These are phyloP conservation scores for Gasteruption jaculator DNA, from an alignment of 2,888 invertebrate species.

Conservation along the genomic window DNA sequence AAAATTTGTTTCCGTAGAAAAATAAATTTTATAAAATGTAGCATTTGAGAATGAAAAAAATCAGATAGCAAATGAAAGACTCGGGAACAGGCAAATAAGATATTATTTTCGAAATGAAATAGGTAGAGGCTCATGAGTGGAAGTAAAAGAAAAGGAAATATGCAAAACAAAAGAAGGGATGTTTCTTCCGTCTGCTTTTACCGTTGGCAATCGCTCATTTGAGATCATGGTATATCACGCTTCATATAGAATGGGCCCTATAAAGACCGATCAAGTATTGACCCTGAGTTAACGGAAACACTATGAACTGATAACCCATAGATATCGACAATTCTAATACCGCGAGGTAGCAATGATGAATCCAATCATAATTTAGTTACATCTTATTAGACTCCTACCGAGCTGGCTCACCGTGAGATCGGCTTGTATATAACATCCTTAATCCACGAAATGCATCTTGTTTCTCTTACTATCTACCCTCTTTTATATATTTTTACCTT, in stretches of 20 bases:
- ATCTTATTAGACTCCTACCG: slow-evolving; percentile 51
- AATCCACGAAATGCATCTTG: slow-evolving; percentile 45
- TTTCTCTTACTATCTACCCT: slow-evolving; percentile 25
- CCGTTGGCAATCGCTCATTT: slow-evolving; percentile 45
- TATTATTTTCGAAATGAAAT: too few species aligned
- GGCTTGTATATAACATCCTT: slow-evolving; percentile 44
- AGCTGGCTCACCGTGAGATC: slow-evolving; percentile 46
- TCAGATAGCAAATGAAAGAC: too few species aligned
- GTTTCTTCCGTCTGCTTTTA: slow-evolving; percentile 30
- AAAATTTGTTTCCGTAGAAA: too few species aligned
- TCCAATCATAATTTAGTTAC: slow-evolving; percentile 51
- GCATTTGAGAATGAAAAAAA: too few species aligned
- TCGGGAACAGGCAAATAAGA: too few species aligned
- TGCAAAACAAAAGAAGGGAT: slow-evolving; percentile 18
- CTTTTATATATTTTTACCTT: slow-evolving; percentile 1
- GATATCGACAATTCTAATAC: slow-evolving; percentile 45
- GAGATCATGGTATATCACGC: slow-evolving; percentile 46
- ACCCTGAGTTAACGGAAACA: slow-evolving; percentile 26
- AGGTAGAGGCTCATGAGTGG: too few species aligned
- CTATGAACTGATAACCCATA: too few species aligned
- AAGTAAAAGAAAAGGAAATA: slow-evolving; percentile 22
- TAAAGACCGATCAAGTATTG: slow-evolving; percentile 42
- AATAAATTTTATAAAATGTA: too few species aligned
- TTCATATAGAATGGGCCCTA: slow-evolving; percentile 40
- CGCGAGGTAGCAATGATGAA: slow-evolving; percentile 47